phyloP scores from a whole-genome alignment of 2,888 invertebrate species.

The Ametastegia equiseti region DNA sequence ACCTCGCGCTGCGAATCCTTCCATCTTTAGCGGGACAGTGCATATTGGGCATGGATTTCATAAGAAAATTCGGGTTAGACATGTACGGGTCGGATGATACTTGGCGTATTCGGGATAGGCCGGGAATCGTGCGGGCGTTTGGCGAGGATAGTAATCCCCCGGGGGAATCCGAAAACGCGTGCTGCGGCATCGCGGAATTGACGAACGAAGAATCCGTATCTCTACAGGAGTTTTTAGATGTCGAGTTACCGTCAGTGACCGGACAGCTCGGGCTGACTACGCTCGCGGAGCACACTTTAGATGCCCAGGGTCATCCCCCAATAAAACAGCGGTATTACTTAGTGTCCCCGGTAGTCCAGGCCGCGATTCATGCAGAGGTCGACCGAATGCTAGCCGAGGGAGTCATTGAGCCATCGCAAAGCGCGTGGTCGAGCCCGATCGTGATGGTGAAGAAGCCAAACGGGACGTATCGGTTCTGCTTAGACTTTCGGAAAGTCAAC shows the following conservation, averaged over 20 bases:
- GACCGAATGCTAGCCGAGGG: conserved; percentile 62
- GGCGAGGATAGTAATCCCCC: background rate
- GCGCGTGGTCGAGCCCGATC: conserved; percentile 62
- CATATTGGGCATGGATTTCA: background rate
- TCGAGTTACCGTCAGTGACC: background rate
- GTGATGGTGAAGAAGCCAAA: conserved; percentile 62
- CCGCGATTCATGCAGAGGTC: too few relatives aligned
- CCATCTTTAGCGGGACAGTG: background rate
- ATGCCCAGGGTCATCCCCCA: too few relatives aligned
- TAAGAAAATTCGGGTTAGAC: background rate
- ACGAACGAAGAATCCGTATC: background rate
- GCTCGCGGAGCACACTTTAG: too few relatives aligned
- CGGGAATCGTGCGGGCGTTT: background rate
- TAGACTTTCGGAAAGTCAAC: conserved; percentile 66
- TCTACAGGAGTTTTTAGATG: background rate
- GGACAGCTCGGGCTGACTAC: too few relatives aligned
- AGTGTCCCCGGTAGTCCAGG: too few relatives aligned
- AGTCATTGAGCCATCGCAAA: conserved; percentile 63
- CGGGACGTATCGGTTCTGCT: conserved; percentile 61
- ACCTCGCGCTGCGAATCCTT: background rate
- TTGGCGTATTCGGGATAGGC: background rate
- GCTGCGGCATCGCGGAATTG: background rate
- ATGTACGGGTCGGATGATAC: background rate
- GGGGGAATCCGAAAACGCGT: background rate
- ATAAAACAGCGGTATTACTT: too few relatives aligned